A percentile compares a stretch with the other conserved stretches of the same genome.
Conservation (phyloP, 1,140 invertebrate species). For the Drosophila varians region DNA sequence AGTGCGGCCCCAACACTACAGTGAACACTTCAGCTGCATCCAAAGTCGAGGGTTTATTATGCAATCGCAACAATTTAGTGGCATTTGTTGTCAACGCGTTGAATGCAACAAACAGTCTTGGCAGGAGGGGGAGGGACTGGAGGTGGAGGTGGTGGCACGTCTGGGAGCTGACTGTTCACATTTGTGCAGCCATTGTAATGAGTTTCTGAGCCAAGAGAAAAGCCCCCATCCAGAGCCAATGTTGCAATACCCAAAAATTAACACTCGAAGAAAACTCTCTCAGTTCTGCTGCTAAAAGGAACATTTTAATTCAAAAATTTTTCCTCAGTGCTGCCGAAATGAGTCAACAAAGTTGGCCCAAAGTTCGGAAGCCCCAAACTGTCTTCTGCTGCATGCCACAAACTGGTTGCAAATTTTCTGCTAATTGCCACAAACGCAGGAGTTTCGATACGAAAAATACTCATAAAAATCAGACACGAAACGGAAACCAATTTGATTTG, state of each 20-base stretch:
- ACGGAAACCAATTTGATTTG: constrained; percentile 53
- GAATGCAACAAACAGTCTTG: constrained; percentile 58
- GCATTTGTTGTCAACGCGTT: constrained; percentile 76
- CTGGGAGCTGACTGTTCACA: constrained; percentile 59
- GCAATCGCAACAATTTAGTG: constrained; percentile 76
- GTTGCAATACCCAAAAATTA: constrained; percentile 76
- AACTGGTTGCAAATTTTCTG: constrained; percentile 56
- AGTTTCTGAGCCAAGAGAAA: constrained; percentile 50
- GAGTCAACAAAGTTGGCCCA: constrained; percentile 15
- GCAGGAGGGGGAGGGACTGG: neutral
- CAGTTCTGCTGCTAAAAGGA: neutral
- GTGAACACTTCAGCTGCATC: constrained; percentile 17
- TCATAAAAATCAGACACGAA: constrained; percentile 39
- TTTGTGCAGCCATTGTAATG: constrained; percentile 77
- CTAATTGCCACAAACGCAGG: constrained; percentile 53
- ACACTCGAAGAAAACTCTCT: constrained; percentile 2
- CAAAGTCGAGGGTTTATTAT: constrained; percentile 69
- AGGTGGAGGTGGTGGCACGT: neutral
- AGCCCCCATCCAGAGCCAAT: constrained; percentile 36
- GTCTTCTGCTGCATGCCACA: constrained; percentile 10
- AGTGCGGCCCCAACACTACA: neutral
- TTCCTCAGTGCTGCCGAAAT: constrained; percentile 1
- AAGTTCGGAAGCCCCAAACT: constrained; percentile 27
- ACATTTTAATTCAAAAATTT: neutral
- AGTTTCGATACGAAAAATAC: constrained; percentile 43